phyloP scores from a whole-genome alignment of 2,888 invertebrate species.

The Ochropleura plecta region DNA sequence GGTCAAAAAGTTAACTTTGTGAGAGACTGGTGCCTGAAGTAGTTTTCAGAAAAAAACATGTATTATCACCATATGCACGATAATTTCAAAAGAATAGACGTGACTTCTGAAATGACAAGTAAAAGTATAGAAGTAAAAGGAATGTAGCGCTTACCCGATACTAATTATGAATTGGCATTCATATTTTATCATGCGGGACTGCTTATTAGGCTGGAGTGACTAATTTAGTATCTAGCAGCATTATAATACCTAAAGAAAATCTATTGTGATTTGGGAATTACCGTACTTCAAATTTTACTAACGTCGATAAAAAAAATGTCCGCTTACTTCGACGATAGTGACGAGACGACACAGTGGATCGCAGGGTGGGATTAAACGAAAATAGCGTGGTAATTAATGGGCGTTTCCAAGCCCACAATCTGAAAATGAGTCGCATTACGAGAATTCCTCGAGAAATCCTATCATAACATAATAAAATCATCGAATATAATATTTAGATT shows the following conservation, averaged over 20 bases:
- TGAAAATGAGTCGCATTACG: constrained; percentile 80
- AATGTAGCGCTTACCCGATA: too few relatives aligned
- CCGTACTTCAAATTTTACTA: neutral
- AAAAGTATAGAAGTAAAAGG: too few relatives aligned
- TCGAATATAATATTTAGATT: constrained; percentile 67
- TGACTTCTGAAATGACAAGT: too few relatives aligned
- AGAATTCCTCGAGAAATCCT: constrained; percentile 74
- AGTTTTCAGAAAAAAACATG: too few relatives aligned
- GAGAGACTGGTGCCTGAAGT: too few relatives aligned
- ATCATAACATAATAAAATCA: constrained; percentile 70
- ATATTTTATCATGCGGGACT: neutral
- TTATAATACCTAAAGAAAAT: neutral
- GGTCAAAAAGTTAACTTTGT: too few relatives aligned
- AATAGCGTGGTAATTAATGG: constrained; percentile 88
- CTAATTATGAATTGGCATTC: too few relatives aligned
- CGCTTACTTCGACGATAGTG: constrained; percentile 76
- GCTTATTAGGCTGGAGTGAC: neutral
- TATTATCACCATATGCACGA: too few relatives aligned
- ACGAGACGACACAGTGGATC: constrained; percentile 81
- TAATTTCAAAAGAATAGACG: too few relatives aligned
- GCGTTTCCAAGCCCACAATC: constrained; percentile 82
- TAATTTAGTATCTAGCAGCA: neutral
- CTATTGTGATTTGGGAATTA: neutral
- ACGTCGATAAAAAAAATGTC: constrained; percentile 69
- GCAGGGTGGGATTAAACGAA: constrained; percentile 86